Evolutionary conservation across 2,888 invertebrate genomes (phyloP).

Genomic region (Argyresthia goedartella): DNA sequence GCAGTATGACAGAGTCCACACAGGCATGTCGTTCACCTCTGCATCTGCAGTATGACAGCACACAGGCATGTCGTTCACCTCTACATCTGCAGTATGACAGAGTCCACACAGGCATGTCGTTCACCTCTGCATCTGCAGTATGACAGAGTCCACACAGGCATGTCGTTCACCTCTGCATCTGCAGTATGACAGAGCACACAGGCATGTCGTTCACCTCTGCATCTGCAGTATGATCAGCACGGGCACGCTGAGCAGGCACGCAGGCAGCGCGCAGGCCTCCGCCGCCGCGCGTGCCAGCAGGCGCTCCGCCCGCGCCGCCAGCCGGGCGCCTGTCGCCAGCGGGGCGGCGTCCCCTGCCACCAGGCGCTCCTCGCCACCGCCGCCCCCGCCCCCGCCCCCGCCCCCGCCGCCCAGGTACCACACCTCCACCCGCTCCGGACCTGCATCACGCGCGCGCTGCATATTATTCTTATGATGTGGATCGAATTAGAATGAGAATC

Average conservation of each 20-base stretch:
- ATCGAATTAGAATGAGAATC: not conserved
- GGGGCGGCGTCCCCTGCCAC: too few species aligned
- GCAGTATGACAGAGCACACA: not conserved
- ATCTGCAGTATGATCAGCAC: slow-evolving; percentile 77
- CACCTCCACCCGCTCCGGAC: slow-evolving; percentile 39
- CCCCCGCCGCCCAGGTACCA: slow-evolving; percentile 34
- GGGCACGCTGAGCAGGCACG: slow-evolving; percentile 71
- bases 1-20: too few species aligned
- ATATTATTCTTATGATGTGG: too few species aligned
- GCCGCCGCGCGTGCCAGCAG: not conserved
- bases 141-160: too few species aligned
- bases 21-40: too few species aligned
- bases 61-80: too few species aligned
- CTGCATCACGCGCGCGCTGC: too few species aligned
- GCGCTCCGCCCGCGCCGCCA: slow-evolving; percentile 1
- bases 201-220: not conserved
- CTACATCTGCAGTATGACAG: too few species aligned
- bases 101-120: too few species aligned
- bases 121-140: too few species aligned
- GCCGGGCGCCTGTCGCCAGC: slow-evolving; percentile 3
- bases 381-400: slow-evolving; percentile 11
- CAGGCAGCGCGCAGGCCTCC: slow-evolving; percentile 44
- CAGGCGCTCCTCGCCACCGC: too few species aligned
- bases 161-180: not conserved
- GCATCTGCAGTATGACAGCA: too few species aligned